phyloP scores from a whole-genome alignment of 30 jellyfish, hydroid and myxozoan genomes.

The Sanderia malayensis region DNA sequence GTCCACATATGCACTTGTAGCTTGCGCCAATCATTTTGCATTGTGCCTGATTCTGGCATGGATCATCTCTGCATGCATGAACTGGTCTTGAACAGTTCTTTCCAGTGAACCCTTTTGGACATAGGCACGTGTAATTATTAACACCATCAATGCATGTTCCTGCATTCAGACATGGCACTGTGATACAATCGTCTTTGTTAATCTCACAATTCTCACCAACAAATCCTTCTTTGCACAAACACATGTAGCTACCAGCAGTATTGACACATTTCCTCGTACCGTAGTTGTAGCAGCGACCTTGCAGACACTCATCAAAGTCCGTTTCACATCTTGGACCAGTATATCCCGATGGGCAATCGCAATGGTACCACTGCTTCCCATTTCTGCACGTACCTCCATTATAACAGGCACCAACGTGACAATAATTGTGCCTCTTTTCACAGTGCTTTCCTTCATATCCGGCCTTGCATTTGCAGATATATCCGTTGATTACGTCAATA shows the following conservation, averaged over 20 bases:
- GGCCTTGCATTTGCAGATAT: conserved; percentile 52
- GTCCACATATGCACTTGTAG: conserved; percentile 61
- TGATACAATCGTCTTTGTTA: conserved; percentile 57
- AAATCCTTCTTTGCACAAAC: conserved; percentile 70
- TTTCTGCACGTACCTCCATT: conserved; percentile 64
- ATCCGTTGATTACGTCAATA: conserved; percentile 66
- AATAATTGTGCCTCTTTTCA: conserved; percentile 56
- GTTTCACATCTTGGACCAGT: conserved; percentile 84
- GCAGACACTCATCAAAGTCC: conserved; percentile 58
- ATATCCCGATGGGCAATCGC: conserved; percentile 64
- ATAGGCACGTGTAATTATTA: conserved; percentile 58
- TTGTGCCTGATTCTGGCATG: conserved; percentile 59
- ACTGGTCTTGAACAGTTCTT: conserved; percentile 66
- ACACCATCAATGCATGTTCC: conserved; percentile 79
- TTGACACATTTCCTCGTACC: conserved; percentile 70
- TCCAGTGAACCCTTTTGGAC: conserved; percentile 83
- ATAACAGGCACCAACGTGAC: conserved; percentile 82
- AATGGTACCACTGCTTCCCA: conserved; percentile 59
- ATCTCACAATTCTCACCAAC: conserved; percentile 75
- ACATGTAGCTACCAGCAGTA: conserved; percentile 73
- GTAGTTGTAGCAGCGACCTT: conserved; percentile 37
- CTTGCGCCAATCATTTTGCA: conserved; percentile 50
- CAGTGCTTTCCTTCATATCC: conserved; percentile 76
- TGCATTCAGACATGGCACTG: conserved; percentile 54
- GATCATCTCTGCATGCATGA: conserved; percentile 62